Conservation (phyloP, 2,113 vertebrate species). For the Naja naja region DNA sequence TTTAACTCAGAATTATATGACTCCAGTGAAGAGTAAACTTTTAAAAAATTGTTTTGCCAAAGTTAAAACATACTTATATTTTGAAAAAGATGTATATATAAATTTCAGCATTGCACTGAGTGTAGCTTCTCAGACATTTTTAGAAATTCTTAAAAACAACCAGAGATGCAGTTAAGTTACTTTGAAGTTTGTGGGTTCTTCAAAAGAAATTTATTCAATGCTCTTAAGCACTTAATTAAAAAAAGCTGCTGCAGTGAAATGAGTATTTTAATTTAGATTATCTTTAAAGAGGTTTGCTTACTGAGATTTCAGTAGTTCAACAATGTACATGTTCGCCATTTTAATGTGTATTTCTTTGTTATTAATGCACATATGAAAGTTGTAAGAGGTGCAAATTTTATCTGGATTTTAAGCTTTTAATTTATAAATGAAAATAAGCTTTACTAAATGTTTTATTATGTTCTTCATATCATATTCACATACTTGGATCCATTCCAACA, state of each 20-base stretch:
- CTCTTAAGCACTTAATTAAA: neutral
- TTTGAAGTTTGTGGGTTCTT: neutral
- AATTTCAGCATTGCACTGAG: neutral
- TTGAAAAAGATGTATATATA: neutral
- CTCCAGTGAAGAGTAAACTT: conserved; percentile 16
- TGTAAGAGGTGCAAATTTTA: neutral
- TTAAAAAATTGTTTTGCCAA: conserved; percentile 23
- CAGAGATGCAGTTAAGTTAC: neutral
- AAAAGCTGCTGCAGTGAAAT: neutral
- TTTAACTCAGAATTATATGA: conserved; percentile 38
- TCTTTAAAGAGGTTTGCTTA: neutral
- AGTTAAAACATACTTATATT: neutral
- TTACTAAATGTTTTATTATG: neutral
- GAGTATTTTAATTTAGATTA: conserved; percentile 2
- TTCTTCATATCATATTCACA: neutral
- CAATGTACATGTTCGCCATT: neutral
- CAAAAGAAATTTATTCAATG: neutral
- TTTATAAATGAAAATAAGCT: conserved; percentile 17
- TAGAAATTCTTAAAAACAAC: neutral
- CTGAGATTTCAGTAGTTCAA: neutral
- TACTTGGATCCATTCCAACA: conserved; percentile 23
- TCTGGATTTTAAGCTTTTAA: neutral
- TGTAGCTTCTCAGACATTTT: neutral
- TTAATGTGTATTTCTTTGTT: neutral
- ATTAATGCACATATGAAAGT: neutral